phyloP scores from a whole-genome alignment of 2,888 invertebrate species.

The Volucella inflata region DNA sequence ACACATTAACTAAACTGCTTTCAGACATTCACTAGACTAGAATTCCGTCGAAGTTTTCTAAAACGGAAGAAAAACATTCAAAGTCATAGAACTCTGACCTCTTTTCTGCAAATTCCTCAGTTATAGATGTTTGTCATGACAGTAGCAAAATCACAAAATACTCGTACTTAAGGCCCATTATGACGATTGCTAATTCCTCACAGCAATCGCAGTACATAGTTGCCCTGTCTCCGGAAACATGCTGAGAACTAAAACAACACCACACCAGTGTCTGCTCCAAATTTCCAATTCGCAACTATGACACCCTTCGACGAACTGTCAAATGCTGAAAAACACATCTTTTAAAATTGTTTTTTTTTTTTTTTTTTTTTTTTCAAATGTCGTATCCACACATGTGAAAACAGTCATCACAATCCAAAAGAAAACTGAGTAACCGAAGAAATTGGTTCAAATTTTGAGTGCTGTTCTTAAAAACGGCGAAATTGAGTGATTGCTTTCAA shows the following conservation, averaged over 20 bases:
- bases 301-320: conserved; percentile 71
- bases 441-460: conserved; percentile 64
- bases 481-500: conserved; percentile 60
- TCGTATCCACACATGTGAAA: conserved; percentile 64
- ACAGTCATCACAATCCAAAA: conserved; percentile 27
- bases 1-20: too few species aligned
- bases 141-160: not conserved
- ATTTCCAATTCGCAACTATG: conserved; percentile 69
- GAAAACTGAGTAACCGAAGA: conserved; percentile 21
- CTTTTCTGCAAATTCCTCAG: conserved; percentile 9
- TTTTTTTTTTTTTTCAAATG: conserved; percentile 66
- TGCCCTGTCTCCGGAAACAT: conserved; percentile 34
- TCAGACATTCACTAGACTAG: too few species aligned
- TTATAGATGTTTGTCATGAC: conserved; percentile 11
- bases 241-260: conserved; percentile 42
- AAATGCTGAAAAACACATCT: conserved; percentile 57
- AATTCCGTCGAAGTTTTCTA: too few species aligned
- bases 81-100: conserved; percentile 53
- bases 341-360: conserved; percentile 66
- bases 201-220: not conserved
- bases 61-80: not conserved
- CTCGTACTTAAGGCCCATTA: conserved; percentile 23
- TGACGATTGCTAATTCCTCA: conserved; percentile 43
- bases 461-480: conserved; percentile 68
- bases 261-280: conserved; percentile 37